Conservation (phyloP, 2,888 invertebrate species). For the Trachelus tabidus region DNA sequence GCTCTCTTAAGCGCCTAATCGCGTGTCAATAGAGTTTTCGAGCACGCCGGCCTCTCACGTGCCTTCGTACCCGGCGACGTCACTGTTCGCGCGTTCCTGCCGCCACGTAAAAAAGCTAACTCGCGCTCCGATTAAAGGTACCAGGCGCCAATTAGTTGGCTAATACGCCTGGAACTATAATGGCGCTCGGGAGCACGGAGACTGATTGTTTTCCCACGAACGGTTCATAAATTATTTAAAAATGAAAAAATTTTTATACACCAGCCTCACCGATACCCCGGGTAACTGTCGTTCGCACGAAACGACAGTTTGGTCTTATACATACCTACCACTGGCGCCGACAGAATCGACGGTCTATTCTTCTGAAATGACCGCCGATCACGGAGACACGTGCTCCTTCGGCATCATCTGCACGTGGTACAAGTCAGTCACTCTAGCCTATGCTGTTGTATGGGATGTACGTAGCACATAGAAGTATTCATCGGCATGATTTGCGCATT, state of each 20-base stretch:
- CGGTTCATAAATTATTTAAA: neutral
- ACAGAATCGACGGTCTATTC: neutral
- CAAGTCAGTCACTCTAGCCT: neutral
- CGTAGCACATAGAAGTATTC: neutral
- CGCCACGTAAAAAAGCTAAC: neutral
- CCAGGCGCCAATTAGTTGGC: neutral
- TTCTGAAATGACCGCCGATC: neutral
- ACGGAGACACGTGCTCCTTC: neutral
- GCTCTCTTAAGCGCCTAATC: slow-evolving; percentile 50
- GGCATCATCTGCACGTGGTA: neutral
- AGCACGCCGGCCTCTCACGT: slow-evolving; percentile 14
- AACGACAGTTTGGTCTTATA: neutral
- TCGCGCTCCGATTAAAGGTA: neutral
- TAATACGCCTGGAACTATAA: neutral
- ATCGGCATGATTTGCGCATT: slow-evolving; percentile 50
- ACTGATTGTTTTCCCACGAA: neutral
- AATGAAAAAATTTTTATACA: neutral
- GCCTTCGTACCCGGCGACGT: slow-evolving; percentile 11
- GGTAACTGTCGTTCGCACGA: neutral
- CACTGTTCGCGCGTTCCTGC: neutral
- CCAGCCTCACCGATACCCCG: neutral
- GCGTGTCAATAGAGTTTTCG: slow-evolving; percentile 38
- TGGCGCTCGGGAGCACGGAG: neutral
- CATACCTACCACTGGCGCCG: neutral
- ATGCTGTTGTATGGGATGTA: neutral